Conservation (phyloP, 2,888 invertebrate genomes). For the Philopedon plagiatum region DNA sequence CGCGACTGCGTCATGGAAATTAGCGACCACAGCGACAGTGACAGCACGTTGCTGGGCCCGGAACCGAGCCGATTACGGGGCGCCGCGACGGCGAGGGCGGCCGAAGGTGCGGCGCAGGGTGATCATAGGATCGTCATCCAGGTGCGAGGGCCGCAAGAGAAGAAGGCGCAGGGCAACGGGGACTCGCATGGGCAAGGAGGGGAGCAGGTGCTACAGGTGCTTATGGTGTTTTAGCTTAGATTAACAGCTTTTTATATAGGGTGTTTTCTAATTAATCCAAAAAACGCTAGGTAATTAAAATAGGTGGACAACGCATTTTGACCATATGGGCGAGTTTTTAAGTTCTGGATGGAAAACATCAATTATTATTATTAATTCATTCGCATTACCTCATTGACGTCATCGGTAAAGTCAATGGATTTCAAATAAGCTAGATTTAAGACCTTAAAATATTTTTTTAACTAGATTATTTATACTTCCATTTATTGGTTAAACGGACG, state of each 20-base stretch:
- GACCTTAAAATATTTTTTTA: too few species aligned
- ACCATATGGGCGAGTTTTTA: too few species aligned
- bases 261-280: too few species aligned
- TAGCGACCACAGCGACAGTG: slow-evolving; percentile 89
- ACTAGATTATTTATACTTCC: too few species aligned
- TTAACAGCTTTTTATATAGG: not conserved
- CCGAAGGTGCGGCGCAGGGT: slow-evolving; percentile 47
- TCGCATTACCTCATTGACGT: too few species aligned
- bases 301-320: too few species aligned
- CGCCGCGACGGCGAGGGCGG: slow-evolving; percentile 43
- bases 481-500: too few species aligned
- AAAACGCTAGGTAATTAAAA: too few species aligned
- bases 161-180: slow-evolving; percentile 60
- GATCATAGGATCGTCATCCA: slow-evolving; percentile 91
- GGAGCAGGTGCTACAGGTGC: slow-evolving; percentile 37
- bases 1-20: slow-evolving; percentile 89
- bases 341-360: too few species aligned
- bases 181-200: slow-evolving; percentile 14
- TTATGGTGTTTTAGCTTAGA: slow-evolving; percentile 8
- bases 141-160: slow-evolving; percentile 75
- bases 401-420: too few species aligned
- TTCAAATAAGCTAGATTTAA: too few species aligned
- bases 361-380: too few species aligned
- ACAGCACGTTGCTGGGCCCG: slow-evolving; percentile 89
- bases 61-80: slow-evolving; percentile 72